phyloP scores from a whole-genome alignment of 1,140 invertebrate genomes.

The Bicyclus anynana region DNA sequence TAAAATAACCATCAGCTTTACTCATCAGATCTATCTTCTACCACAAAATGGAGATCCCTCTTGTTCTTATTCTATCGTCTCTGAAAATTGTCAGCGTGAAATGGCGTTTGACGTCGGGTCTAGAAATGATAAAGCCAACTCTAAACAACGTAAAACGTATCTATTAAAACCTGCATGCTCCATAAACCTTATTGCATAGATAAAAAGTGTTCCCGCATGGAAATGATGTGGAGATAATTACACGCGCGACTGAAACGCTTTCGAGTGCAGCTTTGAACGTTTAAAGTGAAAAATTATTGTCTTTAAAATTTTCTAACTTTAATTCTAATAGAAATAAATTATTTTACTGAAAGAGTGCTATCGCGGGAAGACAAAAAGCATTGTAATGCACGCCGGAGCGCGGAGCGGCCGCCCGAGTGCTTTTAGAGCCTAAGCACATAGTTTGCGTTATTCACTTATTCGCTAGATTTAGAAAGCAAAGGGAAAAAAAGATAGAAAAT shows the following conservation, averaged over 20 bases:
- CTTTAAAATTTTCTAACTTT: slow-evolving; percentile 8
- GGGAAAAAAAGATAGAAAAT: slow-evolving; percentile 1
- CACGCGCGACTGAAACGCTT: background rate
- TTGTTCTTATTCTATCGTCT: too few species aligned
- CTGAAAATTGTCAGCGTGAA: too few species aligned
- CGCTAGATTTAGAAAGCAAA: slow-evolving; percentile 3
- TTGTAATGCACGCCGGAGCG: background rate
- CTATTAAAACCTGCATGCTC: background rate
- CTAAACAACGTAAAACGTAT: background rate
- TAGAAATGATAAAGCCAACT: background rate
- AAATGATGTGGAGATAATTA: background rate
- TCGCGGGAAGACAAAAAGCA: slow-evolving; percentile 1
- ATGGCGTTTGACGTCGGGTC: too few species aligned
- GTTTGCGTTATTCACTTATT: slow-evolving; percentile 10
- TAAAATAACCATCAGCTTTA: too few species aligned
- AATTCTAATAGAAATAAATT: slow-evolving; percentile 8
- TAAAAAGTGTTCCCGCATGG: background rate
- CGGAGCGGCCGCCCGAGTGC: background rate
- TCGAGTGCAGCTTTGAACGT: background rate
- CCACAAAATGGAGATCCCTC: too few species aligned
- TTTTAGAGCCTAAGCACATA: slow-evolving; percentile 2
- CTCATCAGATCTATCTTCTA: too few species aligned
- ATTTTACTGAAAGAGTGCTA: slow-evolving; percentile 6
- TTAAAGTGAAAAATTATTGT: slow-evolving; percentile 4
- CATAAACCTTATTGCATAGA: slow-evolving; percentile 4